Evolutionary conservation across 2,888 invertebrate species (phyloP).

Genomic region (Dasypogon diadema): DNA sequence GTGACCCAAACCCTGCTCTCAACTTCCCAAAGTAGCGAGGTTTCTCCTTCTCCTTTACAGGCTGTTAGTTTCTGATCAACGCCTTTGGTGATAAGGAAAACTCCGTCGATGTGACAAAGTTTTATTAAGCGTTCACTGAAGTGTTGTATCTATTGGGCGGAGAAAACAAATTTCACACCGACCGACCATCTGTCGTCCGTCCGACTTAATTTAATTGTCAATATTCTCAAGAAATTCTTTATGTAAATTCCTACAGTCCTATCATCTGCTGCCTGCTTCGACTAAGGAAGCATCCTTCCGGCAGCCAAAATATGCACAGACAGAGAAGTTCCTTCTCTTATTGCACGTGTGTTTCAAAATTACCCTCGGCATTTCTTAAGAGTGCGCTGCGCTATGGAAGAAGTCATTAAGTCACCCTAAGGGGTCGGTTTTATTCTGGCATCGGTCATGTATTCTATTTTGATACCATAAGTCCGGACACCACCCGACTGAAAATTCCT

Average conservation of each 20-base stretch:
- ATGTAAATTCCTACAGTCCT: constrained; percentile 24
- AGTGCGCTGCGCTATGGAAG: constrained; percentile 1
- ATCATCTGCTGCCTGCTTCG: constrained; percentile 2
- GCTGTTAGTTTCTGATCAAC: background rate
- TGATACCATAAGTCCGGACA: constrained; percentile 21
- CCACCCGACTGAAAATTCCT: constrained; percentile 18
- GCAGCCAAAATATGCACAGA: background rate
- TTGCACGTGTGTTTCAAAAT: constrained; percentile 19
- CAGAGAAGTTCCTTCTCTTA: background rate
- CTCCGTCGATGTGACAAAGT: constrained; percentile 9
- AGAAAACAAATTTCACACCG: background rate
- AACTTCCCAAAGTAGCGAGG: too few relatives aligned
- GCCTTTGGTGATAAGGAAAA: background rate
- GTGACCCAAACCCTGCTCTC: too few relatives aligned
- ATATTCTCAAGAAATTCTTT: constrained; percentile 20
- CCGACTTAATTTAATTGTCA: constrained; percentile 32
- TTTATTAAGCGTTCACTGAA: constrained; percentile 17
- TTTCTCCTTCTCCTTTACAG: too few relatives aligned
- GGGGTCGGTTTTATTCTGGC: background rate
- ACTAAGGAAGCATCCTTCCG: background rate
- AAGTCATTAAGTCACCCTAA: background rate
- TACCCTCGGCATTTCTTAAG: background rate
- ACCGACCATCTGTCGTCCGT: background rate
- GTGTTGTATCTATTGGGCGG: background rate
- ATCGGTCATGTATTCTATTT: background rate